phyloP scores from a whole-genome alignment of 2,888 invertebrate species.

The Amphipoea lucens region DNA sequence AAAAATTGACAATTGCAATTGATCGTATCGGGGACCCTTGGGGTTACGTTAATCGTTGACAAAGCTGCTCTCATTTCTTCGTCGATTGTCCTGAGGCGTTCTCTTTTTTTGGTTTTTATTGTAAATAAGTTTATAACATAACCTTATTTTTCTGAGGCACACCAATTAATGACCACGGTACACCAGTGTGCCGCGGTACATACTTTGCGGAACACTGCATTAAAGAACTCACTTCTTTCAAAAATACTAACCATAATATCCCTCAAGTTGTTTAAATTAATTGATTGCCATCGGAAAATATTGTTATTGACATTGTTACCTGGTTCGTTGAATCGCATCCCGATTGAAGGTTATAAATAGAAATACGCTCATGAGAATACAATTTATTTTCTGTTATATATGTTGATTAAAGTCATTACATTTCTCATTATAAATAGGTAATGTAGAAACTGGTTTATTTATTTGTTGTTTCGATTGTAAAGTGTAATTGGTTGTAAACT shows the following conservation, averaged over 20 bases:
- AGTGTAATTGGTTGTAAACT: not conserved
- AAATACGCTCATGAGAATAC: constrained; percentile 24
- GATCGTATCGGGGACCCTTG: not conserved
- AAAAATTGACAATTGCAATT: not conserved
- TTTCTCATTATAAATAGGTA: not conserved
- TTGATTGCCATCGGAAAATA: constrained; percentile 18
- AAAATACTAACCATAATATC: not conserved
- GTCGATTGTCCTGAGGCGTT: too few relatives aligned
- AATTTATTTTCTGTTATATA: not conserved
- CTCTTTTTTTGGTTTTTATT: too few relatives aligned
- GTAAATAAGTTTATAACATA: too few relatives aligned
- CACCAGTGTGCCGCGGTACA: too few relatives aligned
- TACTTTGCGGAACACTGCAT: too few relatives aligned
- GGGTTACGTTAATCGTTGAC: too few relatives aligned
- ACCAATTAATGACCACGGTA: too few relatives aligned
- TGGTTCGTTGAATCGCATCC: constrained; percentile 25
- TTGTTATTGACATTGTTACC: constrained; percentile 17
- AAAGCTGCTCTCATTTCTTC: too few relatives aligned
- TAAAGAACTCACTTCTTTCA: not conserved
- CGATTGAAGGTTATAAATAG: constrained; percentile 21
- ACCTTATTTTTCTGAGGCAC: too few relatives aligned
- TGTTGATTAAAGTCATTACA: constrained; percentile 2
- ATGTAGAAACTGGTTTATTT: constrained; percentile 1
- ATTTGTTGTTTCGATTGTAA: not conserved
- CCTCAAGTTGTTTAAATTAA: constrained; percentile 2